Conservation (phyloP, 2,888 invertebrate species). For the Apomyelois bistriatella region DNA sequence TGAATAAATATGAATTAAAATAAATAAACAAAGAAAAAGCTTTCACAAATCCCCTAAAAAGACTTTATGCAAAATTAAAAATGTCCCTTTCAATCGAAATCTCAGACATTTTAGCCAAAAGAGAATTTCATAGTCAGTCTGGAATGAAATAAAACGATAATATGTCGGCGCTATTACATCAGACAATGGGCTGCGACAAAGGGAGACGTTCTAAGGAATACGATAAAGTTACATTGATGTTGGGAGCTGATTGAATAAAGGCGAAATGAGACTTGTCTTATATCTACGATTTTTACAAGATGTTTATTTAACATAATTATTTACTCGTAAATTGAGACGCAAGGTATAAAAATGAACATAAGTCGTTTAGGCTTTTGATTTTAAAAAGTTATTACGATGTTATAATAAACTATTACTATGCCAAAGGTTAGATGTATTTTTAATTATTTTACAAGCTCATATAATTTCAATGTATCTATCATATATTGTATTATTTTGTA, state of each 20-base stretch:
- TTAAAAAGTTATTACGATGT: too few species aligned
- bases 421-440: too few species aligned
- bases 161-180: constrained; percentile 60
- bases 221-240: constrained; percentile 61
- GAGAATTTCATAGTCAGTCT: constrained; percentile 57
- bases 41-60: neutral
- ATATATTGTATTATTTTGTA: too few species aligned
- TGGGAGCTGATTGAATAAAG: constrained; percentile 17
- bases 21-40: too few species aligned
- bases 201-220: constrained; percentile 51
- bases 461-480: too few species aligned
- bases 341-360: too few species aligned
- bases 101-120: constrained; percentile 51
- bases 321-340: too few species aligned
- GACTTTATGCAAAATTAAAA: constrained; percentile 30
- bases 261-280: neutral
- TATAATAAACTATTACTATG: too few species aligned
- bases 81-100: constrained; percentile 43
- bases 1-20: too few species aligned
- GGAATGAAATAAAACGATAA: constrained; percentile 71
- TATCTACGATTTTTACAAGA: neutral
- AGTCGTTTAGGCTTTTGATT: too few species aligned
- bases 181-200: constrained; percentile 67
- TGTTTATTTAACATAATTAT: neutral
- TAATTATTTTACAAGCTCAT: too few species aligned